Evolutionary conservation across 1,140 invertebrate species (phyloP).

Genomic region (Panulirus ornatus): DNA sequence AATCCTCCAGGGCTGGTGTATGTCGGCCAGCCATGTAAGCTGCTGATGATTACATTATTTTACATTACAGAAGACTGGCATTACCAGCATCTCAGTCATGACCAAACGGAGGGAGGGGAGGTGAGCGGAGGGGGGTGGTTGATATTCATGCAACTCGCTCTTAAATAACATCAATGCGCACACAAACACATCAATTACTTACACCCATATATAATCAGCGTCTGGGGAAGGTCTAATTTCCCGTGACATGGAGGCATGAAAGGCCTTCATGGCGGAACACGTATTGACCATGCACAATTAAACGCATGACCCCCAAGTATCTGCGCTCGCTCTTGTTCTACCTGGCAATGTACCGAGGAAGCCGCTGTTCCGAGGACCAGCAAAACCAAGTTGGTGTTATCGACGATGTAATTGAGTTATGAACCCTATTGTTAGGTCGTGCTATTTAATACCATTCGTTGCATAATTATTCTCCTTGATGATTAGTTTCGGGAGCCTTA

Average conservation of each 20-base stretch:
- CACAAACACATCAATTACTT: slow-evolving; percentile 11
- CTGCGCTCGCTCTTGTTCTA: background rate
- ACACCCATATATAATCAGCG: slow-evolving; percentile 39
- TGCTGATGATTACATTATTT: background rate
- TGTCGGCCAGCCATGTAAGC: background rate
- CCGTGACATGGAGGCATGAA: background rate
- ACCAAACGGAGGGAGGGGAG: too few species aligned
- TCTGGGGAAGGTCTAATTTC: background rate
- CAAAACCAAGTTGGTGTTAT: background rate
- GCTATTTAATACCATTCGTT: slow-evolving; percentile 25
- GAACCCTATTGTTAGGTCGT: slow-evolving; percentile 23
- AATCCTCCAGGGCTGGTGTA: background rate
- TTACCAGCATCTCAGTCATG: background rate
- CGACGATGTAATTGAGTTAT: slow-evolving; percentile 25
- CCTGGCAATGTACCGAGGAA: background rate
- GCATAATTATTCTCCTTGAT: slow-evolving; percentile 22
- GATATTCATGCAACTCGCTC: background rate
- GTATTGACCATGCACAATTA: slow-evolving; percentile 48
- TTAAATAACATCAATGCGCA: slow-evolving; percentile 17
- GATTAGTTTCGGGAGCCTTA: slow-evolving; percentile 4
- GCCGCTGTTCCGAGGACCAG: background rate
- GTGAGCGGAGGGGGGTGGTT: too few species aligned
- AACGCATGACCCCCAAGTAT: slow-evolving; percentile 42
- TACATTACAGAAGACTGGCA: slow-evolving; percentile 11
- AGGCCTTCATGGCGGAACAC: slow-evolving; percentile 19